These are phyloP conservation scores for Albula glossodonta DNA, from an alignment of 2,113 vertebrate species.

Conservation along the genomic window DNA sequence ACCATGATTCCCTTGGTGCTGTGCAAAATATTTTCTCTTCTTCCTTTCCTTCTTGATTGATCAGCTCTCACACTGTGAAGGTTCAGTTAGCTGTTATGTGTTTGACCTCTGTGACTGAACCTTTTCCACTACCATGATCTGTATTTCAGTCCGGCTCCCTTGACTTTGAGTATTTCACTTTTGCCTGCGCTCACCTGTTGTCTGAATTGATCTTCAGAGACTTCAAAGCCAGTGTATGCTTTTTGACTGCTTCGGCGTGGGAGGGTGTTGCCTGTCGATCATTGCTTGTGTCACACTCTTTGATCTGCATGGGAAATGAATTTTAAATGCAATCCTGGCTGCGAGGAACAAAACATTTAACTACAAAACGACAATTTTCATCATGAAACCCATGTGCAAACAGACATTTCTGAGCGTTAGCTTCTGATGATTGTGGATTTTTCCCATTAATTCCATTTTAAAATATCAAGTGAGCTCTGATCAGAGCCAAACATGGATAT, in stretches of 20 bases:
- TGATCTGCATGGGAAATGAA: constrained; percentile 47
- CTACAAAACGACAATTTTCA: constrained; percentile 23
- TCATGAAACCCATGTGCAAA: too few species aligned
- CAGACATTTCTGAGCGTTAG: too few species aligned
- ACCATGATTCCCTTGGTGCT: too few species aligned
- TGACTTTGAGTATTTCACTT: constrained; percentile 17
- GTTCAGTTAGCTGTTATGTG: too few species aligned
- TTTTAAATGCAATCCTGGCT: constrained; percentile 24
- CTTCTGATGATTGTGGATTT: too few species aligned
- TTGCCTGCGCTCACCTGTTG: constrained; percentile 15
- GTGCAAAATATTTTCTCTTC: too few species aligned
- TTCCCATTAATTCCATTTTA: too few species aligned
- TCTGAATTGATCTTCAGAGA: constrained; percentile 30
- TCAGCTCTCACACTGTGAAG: too few species aligned
- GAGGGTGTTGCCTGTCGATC: constrained; percentile 47
- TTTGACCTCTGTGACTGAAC: background rate
- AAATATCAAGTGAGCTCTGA: too few species aligned
- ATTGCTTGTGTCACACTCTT: constrained; percentile 50
- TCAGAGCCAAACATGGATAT: too few species aligned
- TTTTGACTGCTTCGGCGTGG: constrained; percentile 45
- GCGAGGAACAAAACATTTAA: background rate
- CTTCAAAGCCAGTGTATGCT: constrained; percentile 50
- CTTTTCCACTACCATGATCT: background rate
- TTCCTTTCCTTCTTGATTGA: too few species aligned
- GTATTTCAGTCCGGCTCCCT: background rate